Conservation (phyloP, 2,113 vertebrate species). For the Orcinus orca region DNA sequence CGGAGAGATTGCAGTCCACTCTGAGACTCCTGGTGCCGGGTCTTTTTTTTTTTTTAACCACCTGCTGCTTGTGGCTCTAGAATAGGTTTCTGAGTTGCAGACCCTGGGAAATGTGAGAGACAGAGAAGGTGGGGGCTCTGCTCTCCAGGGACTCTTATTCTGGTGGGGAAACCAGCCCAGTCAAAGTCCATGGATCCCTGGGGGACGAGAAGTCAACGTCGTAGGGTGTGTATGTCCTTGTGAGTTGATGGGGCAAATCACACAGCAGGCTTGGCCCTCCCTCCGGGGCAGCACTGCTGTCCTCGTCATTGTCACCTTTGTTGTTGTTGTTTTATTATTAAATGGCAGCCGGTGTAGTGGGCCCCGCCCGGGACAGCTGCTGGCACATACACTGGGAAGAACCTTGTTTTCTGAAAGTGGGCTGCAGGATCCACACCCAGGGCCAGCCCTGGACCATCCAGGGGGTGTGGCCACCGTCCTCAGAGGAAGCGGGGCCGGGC, state of each 20-base stretch:
- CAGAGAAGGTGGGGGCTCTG: background rate
- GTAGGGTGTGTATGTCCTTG: accelerated
- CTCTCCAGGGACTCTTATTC: background rate
- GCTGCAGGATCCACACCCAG: accelerated
- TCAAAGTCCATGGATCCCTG: background rate
- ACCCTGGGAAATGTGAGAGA: background rate
- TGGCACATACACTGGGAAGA: background rate
- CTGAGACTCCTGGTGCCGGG: too few species aligned
- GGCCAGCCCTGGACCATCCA: accelerated
- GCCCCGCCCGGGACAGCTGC: background rate
- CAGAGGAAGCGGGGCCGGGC: accelerated
- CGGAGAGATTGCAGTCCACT: accelerated
- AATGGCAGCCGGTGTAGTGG: accelerated
- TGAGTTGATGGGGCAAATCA: accelerated
- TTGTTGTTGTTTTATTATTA: accelerated
- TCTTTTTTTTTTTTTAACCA: accelerated
- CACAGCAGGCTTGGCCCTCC: accelerated
- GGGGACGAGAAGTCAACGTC: accelerated
- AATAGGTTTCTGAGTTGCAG: background rate
- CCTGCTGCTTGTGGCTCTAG: background rate
- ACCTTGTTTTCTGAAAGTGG: background rate
- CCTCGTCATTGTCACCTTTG: accelerated
- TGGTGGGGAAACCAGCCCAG: background rate
- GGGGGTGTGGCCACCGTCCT: accelerated
- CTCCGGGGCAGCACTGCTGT: accelerated